Evolutionary conservation across 2,888 invertebrate species (phyloP), one percentile per base, ranked within the genome.

Genomic region (Leucozona laternaria): DNA sequence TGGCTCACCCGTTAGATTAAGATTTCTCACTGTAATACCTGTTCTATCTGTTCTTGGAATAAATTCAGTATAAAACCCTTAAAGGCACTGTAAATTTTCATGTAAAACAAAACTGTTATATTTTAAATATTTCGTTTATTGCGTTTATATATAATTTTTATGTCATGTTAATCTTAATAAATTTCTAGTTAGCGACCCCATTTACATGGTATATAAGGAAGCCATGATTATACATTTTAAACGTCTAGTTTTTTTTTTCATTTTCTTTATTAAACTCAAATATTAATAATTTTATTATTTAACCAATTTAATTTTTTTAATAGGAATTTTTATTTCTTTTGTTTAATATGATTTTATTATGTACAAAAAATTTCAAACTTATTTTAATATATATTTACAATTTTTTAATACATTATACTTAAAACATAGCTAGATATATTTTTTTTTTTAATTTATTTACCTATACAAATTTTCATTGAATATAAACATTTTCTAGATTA

Each of bases 191-290:
- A 53, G 82, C 86, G 4, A 68, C 87, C 87, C 83, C 68, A 83
- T 87, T 79, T 87, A 87, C 87, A 87, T 72, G 79, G 87, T 87
- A 87, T 87, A 87, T 76, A 87, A 87, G 87, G 87, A 87, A 68
- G 86, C 86, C 17, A 22, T 73, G 82, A 50, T 79, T 86, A 71
- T 64, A 71, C 78, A 71, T 66, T 40, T 53, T 66, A 7, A 34
- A 60, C 34, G 50, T 76, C 31, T 31, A 77, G 34, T 71, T 68
- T 60, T 50, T 28, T 13, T 57, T 13, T 13, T 28, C n/a, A n/a
- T 37, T 55, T 76, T 31, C 50, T n/a, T 5, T 17, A 11, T 53
- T 62, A 57, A 79, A 79, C 66, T 71, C 40, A 82, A 82, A 45
- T 55, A 53, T 13, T 53, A 80, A 43, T 34, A 40, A 11, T 10